phyloP scores from a whole-genome alignment of 2,113 vertebrate species.

The Xenopus borealis region DNA sequence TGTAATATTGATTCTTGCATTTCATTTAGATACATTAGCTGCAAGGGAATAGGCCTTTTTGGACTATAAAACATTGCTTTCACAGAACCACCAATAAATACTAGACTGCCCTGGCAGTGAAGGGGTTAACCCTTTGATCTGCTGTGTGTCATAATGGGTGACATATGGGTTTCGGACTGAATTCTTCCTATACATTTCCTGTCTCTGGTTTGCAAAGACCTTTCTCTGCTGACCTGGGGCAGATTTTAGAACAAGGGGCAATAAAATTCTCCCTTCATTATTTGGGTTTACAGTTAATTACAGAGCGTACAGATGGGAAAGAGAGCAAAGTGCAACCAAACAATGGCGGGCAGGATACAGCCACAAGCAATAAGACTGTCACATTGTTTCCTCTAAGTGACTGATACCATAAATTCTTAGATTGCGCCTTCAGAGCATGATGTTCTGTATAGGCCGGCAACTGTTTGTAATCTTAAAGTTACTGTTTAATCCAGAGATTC shows the following conservation, averaged over 20 bases:
- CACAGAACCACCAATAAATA: slow-evolving; percentile 23
- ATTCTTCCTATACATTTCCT: slow-evolving; percentile 43
- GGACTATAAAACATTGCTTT: too few relatives aligned
- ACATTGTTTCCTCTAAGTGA: slow-evolving; percentile 40
- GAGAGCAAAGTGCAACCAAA: slow-evolving; percentile 17
- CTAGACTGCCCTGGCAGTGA: not conserved
- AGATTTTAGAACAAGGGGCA: slow-evolving; percentile 43
- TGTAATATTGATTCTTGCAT: too few relatives aligned
- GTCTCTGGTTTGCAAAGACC: slow-evolving; percentile 7
- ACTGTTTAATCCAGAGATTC: not conserved
- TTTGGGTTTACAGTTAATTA: slow-evolving; percentile 42
- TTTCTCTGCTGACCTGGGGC: slow-evolving; percentile 33
- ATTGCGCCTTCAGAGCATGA: slow-evolving; percentile 8
- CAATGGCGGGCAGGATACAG: slow-evolving; percentile 42
- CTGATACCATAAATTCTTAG: slow-evolving; percentile 21
- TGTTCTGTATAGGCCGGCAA: not conserved
- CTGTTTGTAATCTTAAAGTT: not conserved
- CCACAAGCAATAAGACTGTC: slow-evolving; percentile 38
- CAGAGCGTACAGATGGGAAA: slow-evolving; percentile 39
- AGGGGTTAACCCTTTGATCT: slow-evolving; percentile 43
- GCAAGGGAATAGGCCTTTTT: too few relatives aligned
- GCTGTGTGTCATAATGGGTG: slow-evolving; percentile 26
- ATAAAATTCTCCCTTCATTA: slow-evolving; percentile 38
- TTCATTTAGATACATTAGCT: too few relatives aligned
- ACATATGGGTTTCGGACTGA: slow-evolving; percentile 35